These are phyloP conservation scores for Catostomus latipinnis DNA, from an alignment of 2,797 vertebrate species.

Conservation along the genomic window DNA sequence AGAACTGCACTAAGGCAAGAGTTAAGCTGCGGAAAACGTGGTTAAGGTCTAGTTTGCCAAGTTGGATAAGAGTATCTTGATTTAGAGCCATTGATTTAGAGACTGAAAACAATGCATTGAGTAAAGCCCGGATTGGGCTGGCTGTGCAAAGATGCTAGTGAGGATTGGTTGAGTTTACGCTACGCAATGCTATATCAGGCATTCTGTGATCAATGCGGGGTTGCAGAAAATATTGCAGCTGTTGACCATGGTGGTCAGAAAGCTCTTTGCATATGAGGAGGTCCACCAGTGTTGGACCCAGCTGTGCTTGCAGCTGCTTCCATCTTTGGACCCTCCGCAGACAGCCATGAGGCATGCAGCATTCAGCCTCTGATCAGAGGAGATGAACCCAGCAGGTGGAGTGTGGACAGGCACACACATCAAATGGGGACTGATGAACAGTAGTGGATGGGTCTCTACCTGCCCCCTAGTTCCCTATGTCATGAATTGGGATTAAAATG, in stretches of 20 bases:
- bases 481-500: too few species aligned
- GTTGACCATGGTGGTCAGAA: slow-evolving; percentile 70
- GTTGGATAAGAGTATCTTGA: slow-evolving; percentile 11
- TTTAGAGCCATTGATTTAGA: slow-evolving; percentile 3
- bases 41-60: slow-evolving; percentile 10
- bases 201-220: slow-evolving; percentile 63
- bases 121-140: slow-evolving; percentile 8
- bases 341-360: slow-evolving; percentile 55
- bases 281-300: slow-evolving; percentile 73
- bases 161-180: slow-evolving; percentile 31
- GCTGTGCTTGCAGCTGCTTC: slow-evolving; percentile 79
- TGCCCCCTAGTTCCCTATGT: too few species aligned
- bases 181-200: slow-evolving; percentile 48
- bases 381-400: slow-evolving; percentile 55
- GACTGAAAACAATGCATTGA: slow-evolving; percentile 10
- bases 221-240: slow-evolving; percentile 70
- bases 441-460: neutral
- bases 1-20: slow-evolving; percentile 13
- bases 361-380: slow-evolving; percentile 60
- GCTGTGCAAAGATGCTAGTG: slow-evolving; percentile 12
- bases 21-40: slow-evolving; percentile 18
- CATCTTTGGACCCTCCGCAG: slow-evolving; percentile 74
- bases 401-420: slow-evolving; percentile 47
- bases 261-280: slow-evolving; percentile 71
- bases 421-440: slow-evolving; percentile 34